Evolutionary conservation across 2,888 invertebrate genomes (phyloP).

Genomic region (Erannis defoliaria): DNA sequence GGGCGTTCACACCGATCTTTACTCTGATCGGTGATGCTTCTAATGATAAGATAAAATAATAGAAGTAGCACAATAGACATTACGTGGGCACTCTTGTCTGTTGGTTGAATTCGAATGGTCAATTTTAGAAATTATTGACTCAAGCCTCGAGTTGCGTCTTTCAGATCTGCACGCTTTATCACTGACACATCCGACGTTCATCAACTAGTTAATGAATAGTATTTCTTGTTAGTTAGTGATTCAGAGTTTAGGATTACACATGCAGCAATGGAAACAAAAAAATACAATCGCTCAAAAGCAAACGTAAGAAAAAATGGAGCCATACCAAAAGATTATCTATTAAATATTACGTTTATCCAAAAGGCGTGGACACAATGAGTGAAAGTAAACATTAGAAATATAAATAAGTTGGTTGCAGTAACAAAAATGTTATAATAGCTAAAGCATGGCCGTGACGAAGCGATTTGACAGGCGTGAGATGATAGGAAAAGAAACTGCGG

Average conservation of each 20-base stretch:
- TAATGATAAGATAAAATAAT: slow-evolving; percentile 11
- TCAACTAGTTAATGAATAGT: not conserved
- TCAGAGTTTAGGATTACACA: slow-evolving; percentile 4
- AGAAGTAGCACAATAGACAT: slow-evolving; percentile 10
- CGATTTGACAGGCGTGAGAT: slow-evolving; percentile 39
- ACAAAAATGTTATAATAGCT: slow-evolving; percentile 48
- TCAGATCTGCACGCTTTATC: not conserved
- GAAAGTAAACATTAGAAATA: slow-evolving; percentile 43
- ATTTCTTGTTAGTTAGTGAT: not conserved
- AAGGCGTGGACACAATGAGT: slow-evolving; percentile 37
- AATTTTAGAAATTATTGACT: slow-evolving; percentile 1
- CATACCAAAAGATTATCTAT: slow-evolving; percentile 19
- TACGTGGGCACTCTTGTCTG: slow-evolving; percentile 7
- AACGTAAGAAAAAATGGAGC: slow-evolving; percentile 13
- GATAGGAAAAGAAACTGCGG: slow-evolving; percentile 34
- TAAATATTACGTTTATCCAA: slow-evolving; percentile 23
- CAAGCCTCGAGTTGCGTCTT: not conserved
- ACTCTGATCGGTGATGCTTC: too few species aligned
- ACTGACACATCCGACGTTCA: not conserved
- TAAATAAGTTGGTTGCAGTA: slow-evolving; percentile 46
- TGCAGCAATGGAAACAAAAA: not conserved
- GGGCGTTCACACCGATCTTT: slow-evolving; percentile 22
- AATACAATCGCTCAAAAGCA: slow-evolving; percentile 21
- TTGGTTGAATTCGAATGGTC: slow-evolving; percentile 12
- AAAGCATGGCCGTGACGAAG: slow-evolving; percentile 49